A percentile compares a stretch with the other conserved stretches of the same genome.
Evolutionary conservation across 1,140 invertebrate genomes (phyloP).

Genomic region (Neodiprion virginianus): DNA sequence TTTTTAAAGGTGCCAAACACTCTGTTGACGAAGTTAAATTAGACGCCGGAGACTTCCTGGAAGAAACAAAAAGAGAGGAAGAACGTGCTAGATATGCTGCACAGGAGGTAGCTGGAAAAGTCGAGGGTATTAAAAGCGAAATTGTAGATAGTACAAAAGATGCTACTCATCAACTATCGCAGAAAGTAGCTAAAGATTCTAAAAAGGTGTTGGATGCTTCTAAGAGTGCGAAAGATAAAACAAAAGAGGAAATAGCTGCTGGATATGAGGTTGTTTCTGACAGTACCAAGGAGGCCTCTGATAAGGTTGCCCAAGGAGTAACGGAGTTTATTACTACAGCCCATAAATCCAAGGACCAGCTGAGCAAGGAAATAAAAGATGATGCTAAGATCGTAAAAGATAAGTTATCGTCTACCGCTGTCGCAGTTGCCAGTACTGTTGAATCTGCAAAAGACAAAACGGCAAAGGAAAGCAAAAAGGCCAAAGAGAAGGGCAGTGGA

Average conservation of each 20-base stretch:
- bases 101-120: constrained; percentile 7
- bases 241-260: constrained; percentile 11
- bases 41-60: constrained; percentile 33
- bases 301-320: constrained; percentile 9
- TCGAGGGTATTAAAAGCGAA: constrained; percentile 18
- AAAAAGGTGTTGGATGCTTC: constrained; percentile 13
- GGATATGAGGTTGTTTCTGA: constrained; percentile 8
- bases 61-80: constrained; percentile 35
- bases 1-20: constrained; percentile 39
- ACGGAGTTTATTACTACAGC: background rate
- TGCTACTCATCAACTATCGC: constrained; percentile 18
- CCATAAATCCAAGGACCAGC: constrained; percentile 13
- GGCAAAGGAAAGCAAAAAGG: constrained; percentile 12
- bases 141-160: constrained; percentile 8
- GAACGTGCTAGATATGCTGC: constrained; percentile 19
- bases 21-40: constrained; percentile 31
- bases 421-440: background rate
- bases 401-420: background rate
- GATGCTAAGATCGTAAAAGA: constrained; percentile 8
- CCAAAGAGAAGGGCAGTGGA: constrained; percentile 16
- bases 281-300: background rate
- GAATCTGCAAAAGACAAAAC: constrained; percentile 15
- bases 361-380: constrained; percentile 21
- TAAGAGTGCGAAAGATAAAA: constrained; percentile 16
- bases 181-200: constrained; percentile 9